Evolutionary conservation across 2,797 vertebrate species (phyloP).

Genomic region (Sebastes trivittatus): DNA sequence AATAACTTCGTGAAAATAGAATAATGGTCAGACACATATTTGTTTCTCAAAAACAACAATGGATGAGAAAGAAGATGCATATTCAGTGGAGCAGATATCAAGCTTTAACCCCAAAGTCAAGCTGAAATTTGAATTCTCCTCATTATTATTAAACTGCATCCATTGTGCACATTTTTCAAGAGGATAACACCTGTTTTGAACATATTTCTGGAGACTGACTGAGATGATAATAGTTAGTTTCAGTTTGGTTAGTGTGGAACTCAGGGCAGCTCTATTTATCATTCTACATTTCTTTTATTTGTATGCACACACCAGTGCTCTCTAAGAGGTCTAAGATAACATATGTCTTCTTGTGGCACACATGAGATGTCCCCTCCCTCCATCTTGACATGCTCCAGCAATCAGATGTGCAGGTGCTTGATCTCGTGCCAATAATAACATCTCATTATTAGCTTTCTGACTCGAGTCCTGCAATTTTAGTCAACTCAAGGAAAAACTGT

Average conservation of each 20-base stretch:
- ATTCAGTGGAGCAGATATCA: background rate
- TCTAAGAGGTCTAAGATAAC: background rate
- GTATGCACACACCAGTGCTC: background rate
- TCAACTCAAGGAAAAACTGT: conserved; percentile 23
- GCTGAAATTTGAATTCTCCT: background rate
- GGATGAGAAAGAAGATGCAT: background rate
- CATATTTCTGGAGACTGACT: background rate
- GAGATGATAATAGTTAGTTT: background rate
- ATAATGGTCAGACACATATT: background rate
- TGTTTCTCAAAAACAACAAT: background rate
- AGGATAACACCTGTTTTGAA: background rate
- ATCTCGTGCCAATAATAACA: background rate
- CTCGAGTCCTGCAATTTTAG: background rate
- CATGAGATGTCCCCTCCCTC: background rate
- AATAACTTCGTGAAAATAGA: background rate
- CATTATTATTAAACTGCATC: background rate
- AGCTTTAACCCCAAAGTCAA: background rate
- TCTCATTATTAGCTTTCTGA: background rate
- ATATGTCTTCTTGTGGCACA: background rate
- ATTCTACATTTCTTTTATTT: no score
- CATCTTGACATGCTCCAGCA: background rate
- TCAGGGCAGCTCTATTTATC: background rate
- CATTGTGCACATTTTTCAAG: background rate
- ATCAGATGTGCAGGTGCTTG: background rate
- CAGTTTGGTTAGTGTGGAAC: background rate